These are phyloP conservation scores for Lepidochrysops patricia DNA, from an alignment of 2,888 invertebrate species.

Conservation along the genomic window DNA sequence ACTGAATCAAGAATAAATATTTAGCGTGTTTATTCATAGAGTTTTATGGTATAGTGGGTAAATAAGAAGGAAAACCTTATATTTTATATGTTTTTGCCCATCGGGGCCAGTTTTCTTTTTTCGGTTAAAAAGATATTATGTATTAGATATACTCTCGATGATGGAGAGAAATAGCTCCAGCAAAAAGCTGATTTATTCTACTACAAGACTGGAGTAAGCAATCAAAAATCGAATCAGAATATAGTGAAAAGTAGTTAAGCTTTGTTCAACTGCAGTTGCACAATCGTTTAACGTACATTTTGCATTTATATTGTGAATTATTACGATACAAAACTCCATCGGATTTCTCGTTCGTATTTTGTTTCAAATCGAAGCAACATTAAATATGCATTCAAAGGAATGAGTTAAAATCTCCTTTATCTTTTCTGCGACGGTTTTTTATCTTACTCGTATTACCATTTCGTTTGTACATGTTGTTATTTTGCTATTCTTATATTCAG, in stretches of 20 bases:
- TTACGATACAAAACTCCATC: neutral
- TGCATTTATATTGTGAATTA: conserved; percentile 19
- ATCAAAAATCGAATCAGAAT: neutral
- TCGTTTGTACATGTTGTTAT: no score
- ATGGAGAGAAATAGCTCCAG: no score
- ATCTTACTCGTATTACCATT: neutral
- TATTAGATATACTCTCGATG: no score
- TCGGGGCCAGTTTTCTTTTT: neutral
- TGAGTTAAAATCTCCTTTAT: neutral
- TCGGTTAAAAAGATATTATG: neutral
- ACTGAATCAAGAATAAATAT: neutral
- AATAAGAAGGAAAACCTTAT: neutral
- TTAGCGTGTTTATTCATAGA: neutral
- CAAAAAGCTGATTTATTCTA: neutral
- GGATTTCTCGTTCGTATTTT: neutral
- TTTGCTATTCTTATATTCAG: no score
- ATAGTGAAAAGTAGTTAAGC: neutral
- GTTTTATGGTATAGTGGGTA: neutral
- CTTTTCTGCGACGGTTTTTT: neutral
- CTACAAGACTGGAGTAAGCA: neutral
- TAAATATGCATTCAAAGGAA: neutral
- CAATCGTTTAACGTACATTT: neutral
- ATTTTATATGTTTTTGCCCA: neutral
- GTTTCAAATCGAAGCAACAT: neutral
- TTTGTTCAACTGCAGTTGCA: neutral